Evolutionary conservation across 2,797 vertebrate genomes (phyloP), one percentile per base, ranked within the genome.

Genomic region (Neoniphon sammara): DNA sequence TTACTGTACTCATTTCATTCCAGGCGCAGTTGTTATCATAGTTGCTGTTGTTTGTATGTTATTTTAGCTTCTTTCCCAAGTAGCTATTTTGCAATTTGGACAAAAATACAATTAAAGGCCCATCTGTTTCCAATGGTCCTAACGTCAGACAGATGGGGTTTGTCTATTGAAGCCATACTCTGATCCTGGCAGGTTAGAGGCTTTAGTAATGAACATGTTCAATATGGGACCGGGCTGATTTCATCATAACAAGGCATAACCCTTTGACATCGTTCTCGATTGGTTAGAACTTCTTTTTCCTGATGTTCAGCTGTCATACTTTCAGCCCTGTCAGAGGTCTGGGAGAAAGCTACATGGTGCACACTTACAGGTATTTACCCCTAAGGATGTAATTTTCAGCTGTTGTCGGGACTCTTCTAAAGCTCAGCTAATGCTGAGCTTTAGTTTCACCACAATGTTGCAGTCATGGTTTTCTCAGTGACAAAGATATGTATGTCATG

Each of bases 81-180:
- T 98, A 97, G 96, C 96, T 98, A 96, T 97, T 97, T 98, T 96
- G 96, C 96, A 98, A 97, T 98, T 97, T 96, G 95, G 96, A 96
- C 95, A 93, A 96, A 97, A 97, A 97, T 94, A 95, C 96, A 97
- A 97, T 97, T 98, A 96, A 94, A 96, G 94, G 92, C 94, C 96
- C 97, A 98, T 98, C 96, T 98, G 97, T 96, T 97, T 97, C 94
- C 95, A 96, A 96, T 98, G 95, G 92, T 91, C 91, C 88, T 97
- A 97, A 97, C 95, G 88, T 94, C 92, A 94, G 87, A 84, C 96
- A 98, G 96, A 98, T 97, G 96, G 95, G 79, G 89, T 91, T 89
- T 84, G 91, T 95, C 88, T 94, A 97, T 97, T 95, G 94, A 97
- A 96, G 93, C 95, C 95, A 96, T 94, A 94, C 95, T 94, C 93